A percentile compares a stretch with the other conserved stretches of the same genome.
Conservation (phyloP, 2,888 invertebrate genomes). For the Polydrusus pterygomalis region DNA sequence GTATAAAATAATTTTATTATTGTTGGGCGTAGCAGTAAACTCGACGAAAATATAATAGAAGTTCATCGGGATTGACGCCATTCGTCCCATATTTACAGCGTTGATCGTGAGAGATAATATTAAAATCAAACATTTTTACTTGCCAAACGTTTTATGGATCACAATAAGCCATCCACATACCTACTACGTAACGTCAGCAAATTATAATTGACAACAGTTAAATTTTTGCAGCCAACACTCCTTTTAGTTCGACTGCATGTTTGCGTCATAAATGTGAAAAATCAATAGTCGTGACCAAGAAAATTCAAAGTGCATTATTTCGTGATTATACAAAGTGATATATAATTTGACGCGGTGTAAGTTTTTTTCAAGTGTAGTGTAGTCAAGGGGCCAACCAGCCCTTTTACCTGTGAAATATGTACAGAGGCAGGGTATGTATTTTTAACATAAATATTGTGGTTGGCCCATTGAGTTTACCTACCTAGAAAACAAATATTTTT, state of each 20-base stretch:
- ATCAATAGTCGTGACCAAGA: constrained; percentile 12
- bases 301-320: background rate
- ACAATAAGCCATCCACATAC: no score
- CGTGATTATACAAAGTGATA: constrained; percentile 1
- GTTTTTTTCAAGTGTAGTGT: background rate
- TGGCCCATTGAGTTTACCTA: background rate
- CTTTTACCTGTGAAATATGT: background rate
- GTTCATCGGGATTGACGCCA: background rate
- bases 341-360: background rate
- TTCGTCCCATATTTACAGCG: background rate
- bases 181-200: background rate
- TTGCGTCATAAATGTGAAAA: constrained; percentile 5
- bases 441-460: background rate
- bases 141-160: background rate
- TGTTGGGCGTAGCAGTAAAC: constrained; percentile 1
- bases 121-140: background rate
- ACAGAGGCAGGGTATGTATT: constrained; percentile 10
- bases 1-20: constrained; percentile 3
- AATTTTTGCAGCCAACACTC: background rate
- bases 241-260: background rate
- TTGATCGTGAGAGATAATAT: background rate
- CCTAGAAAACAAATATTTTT: no score
- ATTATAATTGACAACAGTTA: background rate
- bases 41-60: background rate
- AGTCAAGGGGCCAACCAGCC: background rate